A percentile compares a stretch with the other conserved stretches of the same genome.
Conservation (phyloP, 1,140 invertebrate species). For the Aleiodes sp. region DNA sequence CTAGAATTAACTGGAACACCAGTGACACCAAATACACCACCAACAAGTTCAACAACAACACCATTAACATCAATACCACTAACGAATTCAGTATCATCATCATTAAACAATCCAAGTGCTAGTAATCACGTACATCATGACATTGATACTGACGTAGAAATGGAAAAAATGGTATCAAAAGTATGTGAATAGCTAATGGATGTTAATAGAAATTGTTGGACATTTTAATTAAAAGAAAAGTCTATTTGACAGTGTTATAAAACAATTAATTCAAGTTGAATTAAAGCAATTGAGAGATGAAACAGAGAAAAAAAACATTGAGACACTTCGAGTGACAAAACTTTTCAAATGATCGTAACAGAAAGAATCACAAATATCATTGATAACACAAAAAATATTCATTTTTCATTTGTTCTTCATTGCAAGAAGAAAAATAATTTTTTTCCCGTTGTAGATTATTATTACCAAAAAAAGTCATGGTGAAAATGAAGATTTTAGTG, state of each 20-base stretch:
- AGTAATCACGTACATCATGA: conserved; percentile 63
- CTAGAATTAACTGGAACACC: conserved; percentile 53
- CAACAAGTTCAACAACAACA: conserved; percentile 46
- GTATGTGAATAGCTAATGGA: conserved; percentile 71
- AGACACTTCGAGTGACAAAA: background rate
- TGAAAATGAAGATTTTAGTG: too few relatives aligned
- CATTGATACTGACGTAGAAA: conserved; percentile 74
- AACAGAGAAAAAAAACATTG: background rate
- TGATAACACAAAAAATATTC: too few relatives aligned
- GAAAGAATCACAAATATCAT: too few relatives aligned
- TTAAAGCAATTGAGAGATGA: conserved; percentile 2
- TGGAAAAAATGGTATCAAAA: conserved; percentile 80
- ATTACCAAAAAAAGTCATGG: too few relatives aligned
- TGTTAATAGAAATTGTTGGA: conserved; percentile 65
- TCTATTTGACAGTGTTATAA: conserved; percentile 63
- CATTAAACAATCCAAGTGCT: conserved; percentile 46
- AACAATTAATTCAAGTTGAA: conserved; percentile 35
- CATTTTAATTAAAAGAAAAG: conserved; percentile 66
- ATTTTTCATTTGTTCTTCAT: too few relatives aligned
- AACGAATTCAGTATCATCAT: conserved; percentile 42
- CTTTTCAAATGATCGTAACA: background rate
- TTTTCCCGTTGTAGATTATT: too few relatives aligned
- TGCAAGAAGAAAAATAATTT: too few relatives aligned
- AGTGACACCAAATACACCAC: conserved; percentile 54
- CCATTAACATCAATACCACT: conserved; percentile 47